Base-by-base conservation (phyloP, 2,113 vertebrate genomes). In the Sakesphorus luctuosus region DNA sequence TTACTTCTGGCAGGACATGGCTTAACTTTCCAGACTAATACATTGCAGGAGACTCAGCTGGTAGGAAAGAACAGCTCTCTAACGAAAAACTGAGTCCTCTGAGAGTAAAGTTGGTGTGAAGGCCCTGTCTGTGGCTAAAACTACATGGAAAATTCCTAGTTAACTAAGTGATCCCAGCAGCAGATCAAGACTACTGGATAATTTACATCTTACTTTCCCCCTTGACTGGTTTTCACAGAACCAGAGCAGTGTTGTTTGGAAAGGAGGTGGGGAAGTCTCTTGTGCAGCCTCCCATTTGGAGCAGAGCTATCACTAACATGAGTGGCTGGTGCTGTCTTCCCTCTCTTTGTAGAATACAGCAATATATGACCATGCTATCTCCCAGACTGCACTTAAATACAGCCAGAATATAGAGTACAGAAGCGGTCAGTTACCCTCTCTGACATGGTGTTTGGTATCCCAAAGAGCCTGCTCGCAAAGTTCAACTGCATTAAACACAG, bases 41-140 rank as follows among this genome's bases (percentile, higher is more conserved):
- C 13, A 31, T 20, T 0, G 0, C 52, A 66, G 35, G 46, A 52
- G 25, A 33, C 21, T 12, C 18, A 3, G 16, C 8, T 71, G 63
- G 35, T 31, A 69, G 31, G 59, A 35, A 82, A 63, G 71, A 53
- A 59, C 35, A 86, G 18, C 43, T 62, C 28, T 56, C 58, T 35
- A 11, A 59, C 10, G 16, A 81, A 53, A n/a, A 68, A 67, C 18
- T 9, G 20, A 53, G 46, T 31, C 31, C n/a, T 77, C n/a, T 23
- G 20, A 69, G 55, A 85, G 20, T 21, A 35, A 89, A 53, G 43
- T 49, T 59, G 20, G n/a, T 23, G 43, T 31, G n/a, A 85, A 66
- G 84, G 63, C 58, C 14, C 13, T 9, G 8, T 38, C 17, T 62
- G 29, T 46, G 19, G 43, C 79, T 65, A 77, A 76, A 88, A 88